phyloP scores from a whole-genome alignment of 1,140 invertebrate genomes.

The Andrena cerasifolii region DNA sequence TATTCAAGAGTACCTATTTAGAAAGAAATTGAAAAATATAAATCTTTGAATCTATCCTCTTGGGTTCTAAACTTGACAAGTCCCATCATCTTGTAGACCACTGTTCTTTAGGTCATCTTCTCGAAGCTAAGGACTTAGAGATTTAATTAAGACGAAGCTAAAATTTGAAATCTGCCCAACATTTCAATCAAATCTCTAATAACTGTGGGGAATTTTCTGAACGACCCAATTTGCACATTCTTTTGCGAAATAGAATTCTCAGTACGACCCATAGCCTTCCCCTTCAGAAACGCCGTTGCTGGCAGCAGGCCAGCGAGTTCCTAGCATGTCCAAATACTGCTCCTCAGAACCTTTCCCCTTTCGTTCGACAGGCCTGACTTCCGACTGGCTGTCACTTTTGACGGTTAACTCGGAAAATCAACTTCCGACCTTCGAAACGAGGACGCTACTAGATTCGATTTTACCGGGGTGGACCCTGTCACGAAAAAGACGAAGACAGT shows the following conservation, averaged over 20 bases:
- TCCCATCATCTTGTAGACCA: too few relatives aligned
- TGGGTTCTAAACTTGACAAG: too few relatives aligned
- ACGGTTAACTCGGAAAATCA: constrained; percentile 63
- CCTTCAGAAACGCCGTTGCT: neutral
- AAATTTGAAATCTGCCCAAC: too few relatives aligned
- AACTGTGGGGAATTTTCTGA: neutral
- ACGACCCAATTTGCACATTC: neutral
- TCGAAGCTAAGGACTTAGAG: too few relatives aligned
- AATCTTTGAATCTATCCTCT: too few relatives aligned
- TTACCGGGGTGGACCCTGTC: constrained; percentile 30
- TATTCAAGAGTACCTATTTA: too few relatives aligned
- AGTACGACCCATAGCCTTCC: too few relatives aligned
- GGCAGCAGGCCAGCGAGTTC: constrained; percentile 18
- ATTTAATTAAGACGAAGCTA: too few relatives aligned
- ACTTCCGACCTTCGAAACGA: constrained; percentile 58
- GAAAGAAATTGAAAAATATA: too few relatives aligned
- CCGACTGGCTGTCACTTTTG: constrained; percentile 57
- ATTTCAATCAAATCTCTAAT: too few relatives aligned
- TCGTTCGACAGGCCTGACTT: constrained; percentile 36
- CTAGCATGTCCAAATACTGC: constrained; percentile 5
- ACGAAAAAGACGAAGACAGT: constrained; percentile 3
- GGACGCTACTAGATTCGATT: constrained; percentile 55
- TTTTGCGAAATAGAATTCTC: neutral
- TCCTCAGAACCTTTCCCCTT: constrained; percentile 20
- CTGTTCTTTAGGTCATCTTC: too few relatives aligned